A percentile compares a stretch with the other conserved stretches of the same genome.
Evolutionary conservation across 2,113 vertebrate genomes (phyloP).

Genomic region (Sarotherodon lohbergeri): DNA sequence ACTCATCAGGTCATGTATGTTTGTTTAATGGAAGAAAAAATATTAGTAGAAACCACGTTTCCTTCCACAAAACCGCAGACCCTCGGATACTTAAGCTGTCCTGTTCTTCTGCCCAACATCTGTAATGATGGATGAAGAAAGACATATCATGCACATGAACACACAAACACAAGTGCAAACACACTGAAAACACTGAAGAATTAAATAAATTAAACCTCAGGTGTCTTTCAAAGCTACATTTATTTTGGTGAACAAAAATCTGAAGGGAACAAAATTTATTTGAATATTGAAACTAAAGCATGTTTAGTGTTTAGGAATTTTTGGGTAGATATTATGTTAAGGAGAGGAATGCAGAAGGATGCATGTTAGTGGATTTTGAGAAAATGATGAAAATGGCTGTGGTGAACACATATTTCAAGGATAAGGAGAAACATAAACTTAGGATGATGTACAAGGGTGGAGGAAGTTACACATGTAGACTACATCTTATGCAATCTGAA

Average conservation of each 20-base stretch:
- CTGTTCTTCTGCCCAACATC: neutral
- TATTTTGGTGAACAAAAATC: neutral
- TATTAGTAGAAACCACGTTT: neutral
- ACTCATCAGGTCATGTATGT: slow-evolving; percentile 20
- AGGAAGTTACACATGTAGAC: neutral
- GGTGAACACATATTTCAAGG: neutral
- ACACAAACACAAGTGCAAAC: slow-evolving; percentile 25
- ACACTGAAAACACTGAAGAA: neutral
- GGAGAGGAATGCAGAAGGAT: neutral
- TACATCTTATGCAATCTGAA: neutral
- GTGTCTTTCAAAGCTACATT: neutral
- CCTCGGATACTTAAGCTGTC: neutral
- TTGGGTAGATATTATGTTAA: neutral
- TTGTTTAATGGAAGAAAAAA: slow-evolving; percentile 33
- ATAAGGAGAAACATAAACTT: neutral
- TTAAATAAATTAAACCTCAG: neutral
- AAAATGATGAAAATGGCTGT: neutral
- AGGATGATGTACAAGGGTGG: neutral
- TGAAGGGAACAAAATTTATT: neutral
- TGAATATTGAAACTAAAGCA: neutral
- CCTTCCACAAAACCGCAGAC: slow-evolving; percentile 1
- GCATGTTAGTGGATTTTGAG: neutral
- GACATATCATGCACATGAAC: slow-evolving; percentile 8
- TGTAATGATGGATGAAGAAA: slow-evolving; percentile 31
- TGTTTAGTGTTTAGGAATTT: neutral